Evolutionary conservation across 2,888 invertebrate species (phyloP), one percentile per base, ranked within the genome.

Genomic region (Lasioglossum figueresi): DNA sequence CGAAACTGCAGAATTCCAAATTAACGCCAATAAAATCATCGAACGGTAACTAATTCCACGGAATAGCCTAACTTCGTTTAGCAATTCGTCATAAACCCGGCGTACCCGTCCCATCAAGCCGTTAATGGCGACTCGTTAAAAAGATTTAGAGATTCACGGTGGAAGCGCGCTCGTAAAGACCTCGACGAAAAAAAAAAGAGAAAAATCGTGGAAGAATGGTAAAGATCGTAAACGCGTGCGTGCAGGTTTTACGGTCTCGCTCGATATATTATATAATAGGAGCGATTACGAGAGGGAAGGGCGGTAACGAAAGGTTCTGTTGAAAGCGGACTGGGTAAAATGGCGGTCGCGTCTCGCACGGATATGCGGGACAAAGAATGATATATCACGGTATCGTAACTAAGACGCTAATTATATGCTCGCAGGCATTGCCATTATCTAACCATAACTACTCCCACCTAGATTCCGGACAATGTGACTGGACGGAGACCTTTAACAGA

Each of bases 391-490:
- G 75, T 72, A 72, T 72, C 83, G 89, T 76, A 83, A 77, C 83
- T 77, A 76, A 84, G 80, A 80, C 83, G 79, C 79, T 88, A 90
- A 90, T 90, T 90, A 86, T 82, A 86, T 76, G 84, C 75, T 80
- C 52, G 70, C 79, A 85, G 72, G 80, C 84, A 84, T 84, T 88
- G 88, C 83, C 84, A 90, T 90, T 90, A 90, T 90, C 82, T 84
- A 84, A 88, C 85, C 88, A 73, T 84, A 89, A 88, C 85, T 90
- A 82, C 90, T 90, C 87, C 90, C 88, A 90, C 88, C 85, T 84
- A 83, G 83, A 83, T 83, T 76, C 83, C 79, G 82, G 80, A 90
- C 90, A 90, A 90, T 90, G 82, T 80, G 86, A 85, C 82, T 80
- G 88, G 79, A 84, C 86, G 79, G 84, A 84, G 86, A 88, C 87